Base-by-base conservation (phyloP, 1,140 invertebrate genomes). In the Drosophila ananassae region DNA sequence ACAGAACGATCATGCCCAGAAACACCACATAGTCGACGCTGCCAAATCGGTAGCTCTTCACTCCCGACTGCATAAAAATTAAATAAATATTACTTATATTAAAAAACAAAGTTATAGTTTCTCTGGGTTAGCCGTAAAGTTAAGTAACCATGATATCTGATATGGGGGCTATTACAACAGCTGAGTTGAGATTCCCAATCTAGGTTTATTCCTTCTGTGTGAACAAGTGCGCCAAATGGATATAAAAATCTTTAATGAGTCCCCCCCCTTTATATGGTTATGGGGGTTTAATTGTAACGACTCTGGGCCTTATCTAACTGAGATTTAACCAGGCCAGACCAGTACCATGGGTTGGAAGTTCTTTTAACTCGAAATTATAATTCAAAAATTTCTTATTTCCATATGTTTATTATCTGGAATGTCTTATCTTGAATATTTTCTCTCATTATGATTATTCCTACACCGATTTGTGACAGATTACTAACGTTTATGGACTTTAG, bases 11-110 rank as follows among this genome's bases (percentile, higher is more conserved):
- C 92, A 96, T 94, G 3, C 93, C 87, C 10, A 92, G 92, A 80
- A 96, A 95, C 2, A 95, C 93, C 9, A 93, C 91, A 78, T 95
- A 95, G 87, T 96, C 95, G 0, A 93, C 89, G 17, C 91, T 79
- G 30, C 89, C 85, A 50, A 93, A 93, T 34, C 84, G 66, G 59
- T 64, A 89, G 61, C 30, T 68, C 2, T 79, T 57, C 39, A 25
- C 5, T 21, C 17, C 66, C 21, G 72, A 50, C 52, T 74, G 9
- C 8, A n/a, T 1, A 25, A 12, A 39, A 44, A 2, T 44, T 24
- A 7, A 47, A 21, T 3, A 47, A 47, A 47, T 47, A 24, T 24
- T 8, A 1, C 12, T 41, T n/a, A 2, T 54, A 22, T n/a, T 24
- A 7, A 54, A 54, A 32, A 47, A 44, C 1, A 17, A 21, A 25